Conservation (phyloP, 2,888 invertebrate genomes). For the Parnassius orleans region DNA sequence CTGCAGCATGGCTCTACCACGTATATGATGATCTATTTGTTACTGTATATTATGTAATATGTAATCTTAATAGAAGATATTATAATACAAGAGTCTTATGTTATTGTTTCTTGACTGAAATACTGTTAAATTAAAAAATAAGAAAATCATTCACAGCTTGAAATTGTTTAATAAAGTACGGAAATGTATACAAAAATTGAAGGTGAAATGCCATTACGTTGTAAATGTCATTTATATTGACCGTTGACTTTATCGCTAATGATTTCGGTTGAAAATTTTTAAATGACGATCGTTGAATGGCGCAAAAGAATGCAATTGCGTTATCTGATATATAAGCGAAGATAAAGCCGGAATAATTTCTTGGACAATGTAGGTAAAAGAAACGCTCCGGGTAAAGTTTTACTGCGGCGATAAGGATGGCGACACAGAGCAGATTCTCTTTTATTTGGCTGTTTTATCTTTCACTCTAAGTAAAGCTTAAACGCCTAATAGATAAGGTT, state of each 20-base stretch:
- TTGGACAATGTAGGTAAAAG: constrained; percentile 17
- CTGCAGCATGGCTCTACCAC: too few species aligned
- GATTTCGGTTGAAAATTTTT: constrained; percentile 2
- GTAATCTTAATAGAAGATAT: too few species aligned
- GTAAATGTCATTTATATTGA: constrained; percentile 5
- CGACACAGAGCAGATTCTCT: constrained; percentile 26
- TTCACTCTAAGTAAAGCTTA: constrained; percentile 36
- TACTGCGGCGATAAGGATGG: constrained; percentile 27
- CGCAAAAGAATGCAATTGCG: constrained; percentile 14
- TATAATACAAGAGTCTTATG: too few species aligned
- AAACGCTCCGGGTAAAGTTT: constrained; percentile 21
- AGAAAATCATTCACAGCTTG: too few species aligned
- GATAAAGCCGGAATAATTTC: constrained; percentile 10
- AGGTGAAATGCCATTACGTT: constrained; percentile 1
- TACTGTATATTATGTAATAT: too few species aligned
- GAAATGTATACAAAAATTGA: background rate
- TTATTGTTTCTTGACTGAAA: too few species aligned
- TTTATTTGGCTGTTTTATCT: constrained; percentile 31
- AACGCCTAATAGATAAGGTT: constrained; percentile 46
- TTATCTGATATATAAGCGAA: constrained; percentile 18
- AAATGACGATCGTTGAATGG: background rate
- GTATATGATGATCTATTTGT: too few species aligned
- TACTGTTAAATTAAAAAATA: too few species aligned
- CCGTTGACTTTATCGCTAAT: constrained; percentile 1
- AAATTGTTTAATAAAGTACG: constrained; percentile 2